Conservation (phyloP, 2,888 invertebrate genomes). For the Apomyelois bistriatella region DNA sequence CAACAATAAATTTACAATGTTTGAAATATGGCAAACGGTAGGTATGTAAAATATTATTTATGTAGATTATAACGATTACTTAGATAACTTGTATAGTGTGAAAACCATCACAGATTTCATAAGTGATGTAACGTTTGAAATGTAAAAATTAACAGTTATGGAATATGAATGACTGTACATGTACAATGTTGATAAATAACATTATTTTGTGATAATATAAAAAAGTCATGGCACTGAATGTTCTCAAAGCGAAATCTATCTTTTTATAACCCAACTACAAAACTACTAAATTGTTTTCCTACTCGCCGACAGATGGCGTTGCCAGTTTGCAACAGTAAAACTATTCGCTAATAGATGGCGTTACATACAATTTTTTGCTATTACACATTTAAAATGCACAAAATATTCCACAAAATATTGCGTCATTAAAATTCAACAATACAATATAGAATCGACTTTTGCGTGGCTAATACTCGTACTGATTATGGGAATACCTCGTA, state of each 20-base stretch:
- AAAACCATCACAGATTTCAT: slow-evolving; percentile 1
- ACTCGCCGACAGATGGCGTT: slow-evolving; percentile 28
- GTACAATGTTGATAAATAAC: slow-evolving; percentile 15
- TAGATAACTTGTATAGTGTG: neutral
- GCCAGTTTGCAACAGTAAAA: slow-evolving; percentile 14
- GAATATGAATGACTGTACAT: slow-evolving; percentile 13
- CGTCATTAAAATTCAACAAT: slow-evolving; percentile 55
- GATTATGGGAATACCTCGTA: slow-evolving; percentile 75
- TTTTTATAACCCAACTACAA: slow-evolving; percentile 18
- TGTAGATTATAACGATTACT: neutral
- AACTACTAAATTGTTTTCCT: slow-evolving; percentile 19
- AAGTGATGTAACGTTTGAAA: slow-evolving; percentile 11
- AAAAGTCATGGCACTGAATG: slow-evolving; percentile 31
- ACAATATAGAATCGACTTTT: slow-evolving; percentile 58
- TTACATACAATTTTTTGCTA: slow-evolving; percentile 29
- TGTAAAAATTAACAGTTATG: slow-evolving; percentile 11
- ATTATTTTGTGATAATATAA: slow-evolving; percentile 12
- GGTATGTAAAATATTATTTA: slow-evolving; percentile 7
- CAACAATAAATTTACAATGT: slow-evolving; percentile 46
- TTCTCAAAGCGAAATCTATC: slow-evolving; percentile 23
- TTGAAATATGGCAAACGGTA: slow-evolving; percentile 26
- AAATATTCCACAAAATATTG: slow-evolving; percentile 70
- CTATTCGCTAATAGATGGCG: slow-evolving; percentile 50
- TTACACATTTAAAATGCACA: slow-evolving; percentile 61
- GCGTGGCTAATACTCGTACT: slow-evolving; percentile 63